Conservation (phyloP, 2,888 invertebrate genomes). For the Nomada ruficornis region DNA sequence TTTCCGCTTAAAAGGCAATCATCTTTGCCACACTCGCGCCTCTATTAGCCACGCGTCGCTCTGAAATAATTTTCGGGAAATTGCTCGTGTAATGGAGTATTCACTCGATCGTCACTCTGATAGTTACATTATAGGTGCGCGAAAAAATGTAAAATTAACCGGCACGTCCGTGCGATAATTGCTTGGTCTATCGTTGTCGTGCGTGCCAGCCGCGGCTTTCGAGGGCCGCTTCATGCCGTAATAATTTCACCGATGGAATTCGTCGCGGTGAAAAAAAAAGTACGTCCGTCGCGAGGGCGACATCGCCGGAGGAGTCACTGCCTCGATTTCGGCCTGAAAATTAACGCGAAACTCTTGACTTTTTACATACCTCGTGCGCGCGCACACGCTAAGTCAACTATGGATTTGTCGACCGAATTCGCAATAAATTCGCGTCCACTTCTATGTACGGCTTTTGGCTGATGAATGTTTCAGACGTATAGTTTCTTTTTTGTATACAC, state of each 20-base stretch:
- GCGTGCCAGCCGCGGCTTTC: constrained; percentile 9
- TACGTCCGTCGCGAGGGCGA: background rate
- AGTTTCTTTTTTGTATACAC: background rate
- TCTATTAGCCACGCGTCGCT: constrained; percentile 41
- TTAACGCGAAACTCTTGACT: constrained; percentile 19
- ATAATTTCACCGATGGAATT: constrained; percentile 49
- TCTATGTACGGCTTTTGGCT: background rate
- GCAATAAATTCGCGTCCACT: constrained; percentile 24
- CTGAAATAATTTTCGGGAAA: constrained; percentile 65
- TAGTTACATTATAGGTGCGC: constrained; percentile 46
- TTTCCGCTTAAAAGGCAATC: constrained; percentile 69
- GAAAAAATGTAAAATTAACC: constrained; percentile 59
- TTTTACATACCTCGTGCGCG: background rate
- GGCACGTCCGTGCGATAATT: constrained; percentile 48
- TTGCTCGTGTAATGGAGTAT: constrained; percentile 70
- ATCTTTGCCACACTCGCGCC: constrained; percentile 59
- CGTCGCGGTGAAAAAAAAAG: constrained; percentile 3
- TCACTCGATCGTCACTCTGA: constrained; percentile 59
- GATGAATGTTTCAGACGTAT: background rate
- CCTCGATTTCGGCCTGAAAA: constrained; percentile 33
- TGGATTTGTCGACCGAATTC: constrained; percentile 16
- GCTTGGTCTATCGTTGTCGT: constrained; percentile 48
- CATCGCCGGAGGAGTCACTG: constrained; percentile 9
- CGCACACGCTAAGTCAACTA: background rate
- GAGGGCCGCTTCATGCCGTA: constrained; percentile 32